Percentiles rank a stretch among this genome's conserved stretches.
Conservation (phyloP, 2,888 invertebrate genomes). For the Cantharis rufa region DNA sequence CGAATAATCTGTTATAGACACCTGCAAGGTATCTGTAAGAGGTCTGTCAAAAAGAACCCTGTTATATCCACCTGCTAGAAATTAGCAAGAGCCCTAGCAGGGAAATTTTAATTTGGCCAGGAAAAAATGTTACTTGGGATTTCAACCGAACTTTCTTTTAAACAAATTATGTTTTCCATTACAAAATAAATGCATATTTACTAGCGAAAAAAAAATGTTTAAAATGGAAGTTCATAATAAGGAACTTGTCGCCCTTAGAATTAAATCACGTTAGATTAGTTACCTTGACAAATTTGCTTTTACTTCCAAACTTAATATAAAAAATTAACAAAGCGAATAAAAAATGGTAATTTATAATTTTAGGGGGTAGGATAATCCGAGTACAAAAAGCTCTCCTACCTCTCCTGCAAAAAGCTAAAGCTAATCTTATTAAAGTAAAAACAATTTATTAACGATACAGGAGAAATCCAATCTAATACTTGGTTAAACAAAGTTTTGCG, state of each 20-base stretch:
- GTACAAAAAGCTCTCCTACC: background rate
- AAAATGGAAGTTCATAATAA: background rate
- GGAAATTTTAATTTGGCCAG: too few species aligned
- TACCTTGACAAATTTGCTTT: background rate
- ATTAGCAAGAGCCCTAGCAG: too few species aligned
- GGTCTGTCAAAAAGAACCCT: too few species aligned
- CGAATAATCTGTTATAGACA: too few species aligned
- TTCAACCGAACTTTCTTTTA: background rate
- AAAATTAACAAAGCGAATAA: background rate
- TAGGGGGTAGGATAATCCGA: background rate
- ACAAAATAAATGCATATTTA: background rate
- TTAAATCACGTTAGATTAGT: background rate
- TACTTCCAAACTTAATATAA: background rate
- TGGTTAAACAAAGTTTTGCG: constrained; percentile 2
- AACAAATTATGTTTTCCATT: background rate
- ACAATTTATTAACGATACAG: background rate
- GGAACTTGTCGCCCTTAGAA: background rate
- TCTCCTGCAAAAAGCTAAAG: background rate
- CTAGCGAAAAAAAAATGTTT: background rate
- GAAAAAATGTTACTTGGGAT: too few species aligned
- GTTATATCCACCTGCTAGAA: too few species aligned
- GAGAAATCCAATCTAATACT: constrained; percentile 1
- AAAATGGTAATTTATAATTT: background rate
- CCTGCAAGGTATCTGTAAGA: too few species aligned
- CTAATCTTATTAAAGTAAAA: background rate